Base-by-base conservation (phyloP, 2,113 vertebrate species). In the Equus przewalskii region DNA sequence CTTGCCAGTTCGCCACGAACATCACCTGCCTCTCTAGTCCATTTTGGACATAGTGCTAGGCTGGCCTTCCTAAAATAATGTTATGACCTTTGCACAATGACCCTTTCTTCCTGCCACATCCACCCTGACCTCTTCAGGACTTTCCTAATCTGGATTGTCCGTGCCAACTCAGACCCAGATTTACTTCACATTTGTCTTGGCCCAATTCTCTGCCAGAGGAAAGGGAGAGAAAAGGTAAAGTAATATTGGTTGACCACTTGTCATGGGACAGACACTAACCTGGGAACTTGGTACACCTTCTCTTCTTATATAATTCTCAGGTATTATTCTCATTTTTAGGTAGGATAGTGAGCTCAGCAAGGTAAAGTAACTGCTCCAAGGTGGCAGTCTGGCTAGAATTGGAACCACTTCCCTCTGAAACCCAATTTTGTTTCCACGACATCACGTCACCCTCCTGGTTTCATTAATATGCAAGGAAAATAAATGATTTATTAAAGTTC, bases 401-500 rank as follows among this genome's bases (percentile, higher is more conserved):
- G 96, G 70, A 97, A 21, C 28, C 9, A 64, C 58, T 13, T 72
- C 49, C 65, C n/a, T 76, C 46, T 94, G 70, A 97, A 41, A 46
- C 26, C 30, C 89, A 75, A 22, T n/a, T 46, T 78, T 75, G 21
- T 92, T 83, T 94, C 36, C 30, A 30, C 2, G 30, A 1, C 2
- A 58, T 33, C 24, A 3, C 11, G 36, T 87, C 44, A 56, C 33
- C 41, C 49, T 97, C 62, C 44, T 92, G 78, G 51, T 72, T 96
- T 97, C 82, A 73, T 64, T 94, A 86, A 86, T 21, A 24, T 1
- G 60, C 41, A 65, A 65, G 84, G 80, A 79, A 82, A 89, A 86
- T 51, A 46, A 73, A 51, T 83, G 64, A 84, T 79, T 96, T 92
- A 73, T 67, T 84, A 72, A 92, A 18, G 18, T 94, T 97, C 54